A percentile compares a stretch with the other conserved stretches of the same genome.
Evolutionary conservation across 1,140 invertebrate species (phyloP).

Genomic region (Argopecten irradians): DNA sequence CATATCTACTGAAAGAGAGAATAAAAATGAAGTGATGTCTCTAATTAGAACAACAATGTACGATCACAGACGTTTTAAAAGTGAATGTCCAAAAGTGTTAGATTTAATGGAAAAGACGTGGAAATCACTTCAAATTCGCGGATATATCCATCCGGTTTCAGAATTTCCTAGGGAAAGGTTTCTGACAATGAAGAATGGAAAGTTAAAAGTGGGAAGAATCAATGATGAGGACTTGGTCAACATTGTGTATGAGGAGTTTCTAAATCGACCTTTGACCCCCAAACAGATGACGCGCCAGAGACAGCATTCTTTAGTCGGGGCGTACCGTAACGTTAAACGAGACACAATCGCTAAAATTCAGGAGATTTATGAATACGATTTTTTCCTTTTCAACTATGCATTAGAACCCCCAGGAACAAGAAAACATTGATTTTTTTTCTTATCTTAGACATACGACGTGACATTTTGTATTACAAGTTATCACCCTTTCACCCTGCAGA

Average conservation of each 20-base stretch:
- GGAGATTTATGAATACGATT: neutral
- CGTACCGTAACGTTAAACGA: neutral
- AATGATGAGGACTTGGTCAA: neutral
- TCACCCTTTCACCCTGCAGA: too few relatives aligned
- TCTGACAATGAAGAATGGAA: neutral
- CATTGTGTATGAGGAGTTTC: slow-evolving; percentile 12
- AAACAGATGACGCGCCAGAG: neutral
- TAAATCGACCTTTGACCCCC: neutral
- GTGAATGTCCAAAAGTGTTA: neutral
- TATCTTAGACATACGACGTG: too few relatives aligned
- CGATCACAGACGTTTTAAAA: neutral
- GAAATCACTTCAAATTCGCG: neutral
- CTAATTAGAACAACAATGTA: neutral
- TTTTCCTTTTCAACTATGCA: neutral
- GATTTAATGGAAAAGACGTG: neutral
- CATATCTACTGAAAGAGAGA: neutral
- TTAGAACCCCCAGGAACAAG: neutral
- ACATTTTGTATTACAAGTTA: too few relatives aligned
- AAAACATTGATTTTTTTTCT: neutral
- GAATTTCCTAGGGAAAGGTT: neutral
- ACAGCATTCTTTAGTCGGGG: neutral
- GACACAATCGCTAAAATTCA: neutral
- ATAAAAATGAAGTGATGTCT: neutral
- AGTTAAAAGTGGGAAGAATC: neutral
- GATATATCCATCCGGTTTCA: neutral